Evolutionary conservation across 2,113 vertebrate species (phyloP).

Genomic region (Pluvianellus socialis): DNA sequence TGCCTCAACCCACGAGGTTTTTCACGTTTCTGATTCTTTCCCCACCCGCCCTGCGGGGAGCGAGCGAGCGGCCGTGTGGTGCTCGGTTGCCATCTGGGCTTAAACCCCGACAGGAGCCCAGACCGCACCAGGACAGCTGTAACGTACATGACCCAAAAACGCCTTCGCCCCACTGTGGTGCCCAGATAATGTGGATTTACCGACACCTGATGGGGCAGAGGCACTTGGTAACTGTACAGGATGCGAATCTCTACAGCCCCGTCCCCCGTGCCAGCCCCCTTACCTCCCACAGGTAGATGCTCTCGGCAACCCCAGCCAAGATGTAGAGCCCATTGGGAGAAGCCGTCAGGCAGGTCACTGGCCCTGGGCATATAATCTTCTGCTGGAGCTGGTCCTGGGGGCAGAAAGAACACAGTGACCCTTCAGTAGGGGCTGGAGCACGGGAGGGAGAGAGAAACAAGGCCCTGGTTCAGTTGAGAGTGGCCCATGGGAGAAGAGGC

Average conservation of each 20-base stretch:
- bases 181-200: fast-evolving
- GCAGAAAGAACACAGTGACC: background rate
- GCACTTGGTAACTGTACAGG: fast-evolving
- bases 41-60: background rate
- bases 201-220: fast-evolving
- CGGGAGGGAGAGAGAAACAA: background rate
- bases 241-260: fast-evolving
- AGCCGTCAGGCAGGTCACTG: conserved; percentile 86
- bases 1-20: background rate
- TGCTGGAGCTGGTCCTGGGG: conserved; percentile 95
- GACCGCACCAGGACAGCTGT: fast-evolving
- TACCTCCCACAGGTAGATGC: conserved; percentile 95
- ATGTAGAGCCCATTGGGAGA: conserved; percentile 89
- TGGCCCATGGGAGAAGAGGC: background rate
- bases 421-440: fast-evolving
- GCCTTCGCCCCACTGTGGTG: background rate
- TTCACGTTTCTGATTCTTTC: background rate
- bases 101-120: background rate
- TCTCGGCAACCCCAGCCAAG: conserved; percentile 86
- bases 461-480: background rate
- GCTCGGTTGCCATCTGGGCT: background rate
- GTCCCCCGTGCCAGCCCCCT: background rate
- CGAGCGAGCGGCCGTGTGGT: background rate
- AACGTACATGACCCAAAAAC: fast-evolving
- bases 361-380: conserved; percentile 94